Percentiles rank a stretch among this genome's conserved stretches.
These are phyloP conservation scores for Melitaea cinxia DNA, from an alignment of 1,140 invertebrate species.

Conservation along the genomic window DNA sequence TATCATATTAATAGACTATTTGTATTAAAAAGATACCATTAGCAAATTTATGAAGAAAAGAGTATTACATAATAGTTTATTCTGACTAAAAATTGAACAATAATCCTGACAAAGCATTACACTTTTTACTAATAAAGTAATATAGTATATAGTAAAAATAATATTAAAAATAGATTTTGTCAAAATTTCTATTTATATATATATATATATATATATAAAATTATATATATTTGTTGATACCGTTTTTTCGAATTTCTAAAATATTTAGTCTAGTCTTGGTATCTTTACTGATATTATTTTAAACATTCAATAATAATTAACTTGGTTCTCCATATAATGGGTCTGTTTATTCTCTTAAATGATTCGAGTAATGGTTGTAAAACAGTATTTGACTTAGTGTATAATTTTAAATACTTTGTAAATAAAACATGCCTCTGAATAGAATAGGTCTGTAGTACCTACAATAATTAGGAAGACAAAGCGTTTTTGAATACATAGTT, in stretches of 20 bases:
- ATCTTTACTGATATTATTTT: constrained; percentile 16
- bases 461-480: constrained; percentile 18
- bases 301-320: constrained; percentile 20
- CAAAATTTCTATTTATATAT: no score
- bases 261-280: constrained; percentile 18
- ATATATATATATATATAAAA: no score
- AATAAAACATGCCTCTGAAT: constrained; percentile 2
- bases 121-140: no score
- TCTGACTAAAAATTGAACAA: background rate
- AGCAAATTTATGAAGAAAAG: background rate
- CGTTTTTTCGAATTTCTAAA: background rate
- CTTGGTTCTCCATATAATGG: constrained; percentile 29
- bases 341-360: constrained; percentile 17
- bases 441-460: constrained; percentile 32
- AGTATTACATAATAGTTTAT: background rate
- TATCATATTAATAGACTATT: no score
- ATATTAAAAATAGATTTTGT: no score
- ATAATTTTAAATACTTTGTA: constrained; percentile 23
- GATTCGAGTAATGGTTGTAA: constrained; percentile 26
- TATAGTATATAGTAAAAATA: no score
- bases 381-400: constrained; percentile 18
- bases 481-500: constrained; percentile 14
- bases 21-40: background rate
- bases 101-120: background rate
- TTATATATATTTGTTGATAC: no score